Conservation (phyloP, 2,888 invertebrate genomes). For the Napeogenes inachia region DNA sequence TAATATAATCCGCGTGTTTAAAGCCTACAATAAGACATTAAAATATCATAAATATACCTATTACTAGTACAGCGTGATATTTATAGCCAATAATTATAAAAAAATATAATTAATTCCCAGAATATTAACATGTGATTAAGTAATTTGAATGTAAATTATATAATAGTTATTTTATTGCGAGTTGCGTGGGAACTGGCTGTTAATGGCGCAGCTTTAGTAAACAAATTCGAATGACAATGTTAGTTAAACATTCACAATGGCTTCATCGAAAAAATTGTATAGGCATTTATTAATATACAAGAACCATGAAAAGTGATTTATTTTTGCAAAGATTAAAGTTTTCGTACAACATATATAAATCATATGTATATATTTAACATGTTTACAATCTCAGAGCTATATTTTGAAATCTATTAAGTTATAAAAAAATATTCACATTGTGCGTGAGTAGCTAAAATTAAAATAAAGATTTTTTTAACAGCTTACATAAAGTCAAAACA, state of each 20-base stretch:
- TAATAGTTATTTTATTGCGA: neutral
- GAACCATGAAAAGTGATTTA: neutral
- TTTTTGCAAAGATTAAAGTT: neutral
- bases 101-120: neutral
- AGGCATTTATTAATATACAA: neutral
- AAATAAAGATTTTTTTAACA: neutral
- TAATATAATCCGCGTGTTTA: too few species aligned
- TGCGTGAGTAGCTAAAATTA: neutral
- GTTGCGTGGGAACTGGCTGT: neutral
- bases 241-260: neutral
- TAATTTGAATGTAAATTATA: slow-evolving; percentile 4
- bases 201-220: neutral
- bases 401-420: too few species aligned
- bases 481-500: neutral
- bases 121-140: slow-evolving; percentile 3
- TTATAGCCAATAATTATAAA: neutral
- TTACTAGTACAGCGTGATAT: neutral
- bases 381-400: too few species aligned
- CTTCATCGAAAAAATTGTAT: neutral
- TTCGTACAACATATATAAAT: too few species aligned
- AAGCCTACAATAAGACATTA: too few species aligned
- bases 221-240: neutral
- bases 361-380: too few species aligned
- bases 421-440: neutral
- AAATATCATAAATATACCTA: too few species aligned